phyloP scores from a whole-genome alignment of 2,888 invertebrate species.

The Drosophila mimetica region DNA sequence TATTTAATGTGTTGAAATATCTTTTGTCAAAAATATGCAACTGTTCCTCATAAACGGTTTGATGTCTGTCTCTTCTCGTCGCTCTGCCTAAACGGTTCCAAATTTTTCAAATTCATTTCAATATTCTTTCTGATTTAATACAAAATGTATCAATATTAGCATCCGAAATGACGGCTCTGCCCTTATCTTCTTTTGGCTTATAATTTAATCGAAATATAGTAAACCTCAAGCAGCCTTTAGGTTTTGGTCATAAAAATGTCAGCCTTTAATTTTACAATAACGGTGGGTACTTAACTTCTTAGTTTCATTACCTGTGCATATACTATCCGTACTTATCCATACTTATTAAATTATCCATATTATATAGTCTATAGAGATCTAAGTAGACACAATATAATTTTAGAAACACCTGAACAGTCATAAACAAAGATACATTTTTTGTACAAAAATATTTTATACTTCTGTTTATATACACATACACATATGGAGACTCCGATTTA shows the following conservation, averaged over 20 bases:
- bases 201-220: not conserved
- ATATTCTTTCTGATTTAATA: not conserved
- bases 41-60: constrained; percentile 32
- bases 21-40: constrained; percentile 41
- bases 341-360: too few species aligned
- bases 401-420: not conserved
- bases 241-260: constrained; percentile 5
- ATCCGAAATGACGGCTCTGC: not conserved
- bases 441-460: too few species aligned
- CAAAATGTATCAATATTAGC: not conserved
- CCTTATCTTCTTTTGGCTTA: not conserved
- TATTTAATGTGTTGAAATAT: constrained; percentile 33
- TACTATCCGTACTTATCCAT: not conserved
- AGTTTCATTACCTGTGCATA: not conserved
- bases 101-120: not conserved
- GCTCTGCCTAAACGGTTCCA: constrained; percentile 57
- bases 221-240: not conserved
- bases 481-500: too few species aligned
- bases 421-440: too few species aligned
- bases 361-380: too few species aligned
- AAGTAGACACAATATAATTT: not conserved
- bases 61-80: constrained; percentile 58
- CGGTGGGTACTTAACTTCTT: constrained; percentile 10
- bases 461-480: too few species aligned
- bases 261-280: constrained; percentile 16